phyloP scores from a whole-genome alignment of 2,113 vertebrate genomes.

The Panthera uncia region DNA sequence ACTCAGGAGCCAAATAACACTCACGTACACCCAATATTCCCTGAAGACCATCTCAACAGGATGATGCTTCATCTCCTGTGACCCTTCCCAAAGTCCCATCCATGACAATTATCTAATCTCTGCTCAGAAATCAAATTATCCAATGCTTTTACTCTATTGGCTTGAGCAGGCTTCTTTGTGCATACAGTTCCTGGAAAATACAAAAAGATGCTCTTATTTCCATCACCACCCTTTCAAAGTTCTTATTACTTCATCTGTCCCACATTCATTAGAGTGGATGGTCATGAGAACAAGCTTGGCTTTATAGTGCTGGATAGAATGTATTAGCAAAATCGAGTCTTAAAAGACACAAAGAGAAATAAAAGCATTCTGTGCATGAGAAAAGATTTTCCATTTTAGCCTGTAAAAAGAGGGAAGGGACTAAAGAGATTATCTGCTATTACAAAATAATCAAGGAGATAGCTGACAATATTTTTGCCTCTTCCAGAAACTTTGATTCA shows the following conservation, averaged over 20 bases:
- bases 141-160: constrained; percentile 13
- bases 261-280: background rate
- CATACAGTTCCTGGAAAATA: background rate
- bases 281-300: constrained; percentile 13
- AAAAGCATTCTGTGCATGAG: background rate
- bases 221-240: constrained; percentile 41
- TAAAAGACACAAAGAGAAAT: background rate
- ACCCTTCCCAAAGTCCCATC: constrained; percentile 10
- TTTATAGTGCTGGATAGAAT: constrained; percentile 32
- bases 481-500: background rate
- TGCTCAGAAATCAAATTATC: constrained; percentile 46
- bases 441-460: constrained; percentile 22
- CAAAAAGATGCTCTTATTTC: constrained; percentile 43
- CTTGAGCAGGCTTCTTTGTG: constrained; percentile 43
- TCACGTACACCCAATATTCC: constrained; percentile 37
- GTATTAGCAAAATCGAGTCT: constrained; percentile 44
- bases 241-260: constrained; percentile 44
- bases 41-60: background rate
- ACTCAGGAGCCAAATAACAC: background rate
- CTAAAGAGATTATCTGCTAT: background rate
- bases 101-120: constrained; percentile 37
- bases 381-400: constrained; percentile 45
- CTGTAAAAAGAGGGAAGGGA: background rate
- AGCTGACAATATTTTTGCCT: background rate
- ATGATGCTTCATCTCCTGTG: background rate